Conservation (phyloP, 2,888 invertebrate species). For the Osedax frankpressi region DNA sequence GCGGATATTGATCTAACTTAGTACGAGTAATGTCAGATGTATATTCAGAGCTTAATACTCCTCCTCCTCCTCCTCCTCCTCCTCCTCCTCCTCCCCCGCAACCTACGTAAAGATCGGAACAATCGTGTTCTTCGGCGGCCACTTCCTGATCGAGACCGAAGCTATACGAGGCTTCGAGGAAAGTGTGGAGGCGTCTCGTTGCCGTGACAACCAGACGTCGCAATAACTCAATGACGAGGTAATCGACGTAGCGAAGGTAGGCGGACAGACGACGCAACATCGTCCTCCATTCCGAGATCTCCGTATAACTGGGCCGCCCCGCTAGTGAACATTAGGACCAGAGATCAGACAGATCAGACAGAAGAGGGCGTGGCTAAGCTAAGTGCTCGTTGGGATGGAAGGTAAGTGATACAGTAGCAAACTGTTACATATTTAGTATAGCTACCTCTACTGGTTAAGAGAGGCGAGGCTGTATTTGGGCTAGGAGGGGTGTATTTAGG, state of each 20-base stretch:
- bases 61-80: neutral
- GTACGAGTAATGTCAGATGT: too few species aligned
- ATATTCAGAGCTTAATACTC: too few species aligned
- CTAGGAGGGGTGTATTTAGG: too few species aligned
- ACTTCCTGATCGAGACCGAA: slow-evolving; percentile 33
- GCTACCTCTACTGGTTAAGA: too few species aligned
- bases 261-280: slow-evolving; percentile 37
- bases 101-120: neutral
- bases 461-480: too few species aligned
- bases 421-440: too few species aligned
- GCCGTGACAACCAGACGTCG: slow-evolving; percentile 40
- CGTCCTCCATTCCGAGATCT: slow-evolving; percentile 44
- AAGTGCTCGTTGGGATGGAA: too few species aligned
- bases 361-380: neutral
- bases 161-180: slow-evolving; percentile 35
- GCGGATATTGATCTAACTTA: too few species aligned
- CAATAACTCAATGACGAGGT: slow-evolving; percentile 40
- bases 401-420: too few species aligned
- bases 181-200: slow-evolving; percentile 34
- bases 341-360: slow-evolving; percentile 1
- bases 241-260: slow-evolving; percentile 41
- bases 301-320: slow-evolving; percentile 36
- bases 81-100: neutral
- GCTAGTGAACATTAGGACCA: too few species aligned
- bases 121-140: too few species aligned